phyloP scores from a whole-genome alignment of 2,113 vertebrate species.

The Vulpes vulpes region DNA sequence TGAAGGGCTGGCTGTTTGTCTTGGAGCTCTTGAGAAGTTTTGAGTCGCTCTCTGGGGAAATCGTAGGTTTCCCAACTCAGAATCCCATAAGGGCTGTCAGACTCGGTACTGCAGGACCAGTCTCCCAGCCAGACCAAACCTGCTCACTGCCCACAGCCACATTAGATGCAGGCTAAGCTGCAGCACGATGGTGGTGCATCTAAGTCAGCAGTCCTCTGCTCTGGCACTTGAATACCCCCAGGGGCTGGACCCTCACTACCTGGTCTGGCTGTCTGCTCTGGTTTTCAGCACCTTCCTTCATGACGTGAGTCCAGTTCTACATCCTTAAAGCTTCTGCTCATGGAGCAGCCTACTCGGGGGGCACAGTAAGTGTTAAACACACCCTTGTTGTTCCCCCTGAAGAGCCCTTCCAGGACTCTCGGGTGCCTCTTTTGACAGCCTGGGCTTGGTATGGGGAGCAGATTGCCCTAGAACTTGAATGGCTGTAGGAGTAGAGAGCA shows the following conservation, averaged over 20 bases:
- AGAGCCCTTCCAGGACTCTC: neutral
- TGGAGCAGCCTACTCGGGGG: neutral
- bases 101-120: too few species aligned
- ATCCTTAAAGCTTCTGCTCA: neutral
- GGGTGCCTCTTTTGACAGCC: neutral
- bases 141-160: neutral
- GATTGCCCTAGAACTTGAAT: too few species aligned
- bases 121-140: neutral
- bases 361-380: neutral
- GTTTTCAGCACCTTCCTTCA: neutral
- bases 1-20: neutral
- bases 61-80: neutral
- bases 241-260: neutral
- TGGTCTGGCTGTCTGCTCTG: neutral
- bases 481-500: neutral
- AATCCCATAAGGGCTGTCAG: neutral
- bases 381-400: neutral
- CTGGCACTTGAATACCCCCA: neutral
- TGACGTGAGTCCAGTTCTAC: neutral
- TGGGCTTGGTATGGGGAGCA: too few species aligned
- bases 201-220: neutral
- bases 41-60: neutral
- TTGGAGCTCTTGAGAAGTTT: neutral
- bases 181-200: rapidly evolving
- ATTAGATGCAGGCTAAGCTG: neutral